phyloP scores from a whole-genome alignment of 2,113 vertebrate genomes.

The Solenodon paradoxus region DNA sequence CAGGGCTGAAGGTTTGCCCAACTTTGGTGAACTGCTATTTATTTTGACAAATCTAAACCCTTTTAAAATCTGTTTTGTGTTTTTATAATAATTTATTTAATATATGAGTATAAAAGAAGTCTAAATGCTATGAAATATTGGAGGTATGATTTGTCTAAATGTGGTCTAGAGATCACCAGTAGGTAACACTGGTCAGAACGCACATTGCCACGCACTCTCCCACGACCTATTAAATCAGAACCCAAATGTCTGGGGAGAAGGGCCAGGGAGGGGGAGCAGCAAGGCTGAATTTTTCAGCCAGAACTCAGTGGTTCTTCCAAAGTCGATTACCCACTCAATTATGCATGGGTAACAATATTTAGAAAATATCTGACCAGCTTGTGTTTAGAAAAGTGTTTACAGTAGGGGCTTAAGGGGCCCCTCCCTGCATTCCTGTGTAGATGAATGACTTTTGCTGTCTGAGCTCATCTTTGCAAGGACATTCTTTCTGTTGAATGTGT shows the following conservation, averaged over 20 bases:
- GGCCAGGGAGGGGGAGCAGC: fast-evolving
- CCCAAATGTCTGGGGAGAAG: fast-evolving
- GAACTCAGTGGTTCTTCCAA: neutral
- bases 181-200: neutral
- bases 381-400: neutral
- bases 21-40: neutral
- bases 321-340: neutral
- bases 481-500: neutral
- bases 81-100: neutral
- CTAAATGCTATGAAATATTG: neutral
- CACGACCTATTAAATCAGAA: neutral
- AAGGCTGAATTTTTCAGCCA: neutral
- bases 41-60: neutral
- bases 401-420: neutral
- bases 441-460: neutral
- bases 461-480: neutral
- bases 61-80: neutral
- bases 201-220: neutral
- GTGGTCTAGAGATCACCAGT: neutral
- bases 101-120: neutral
- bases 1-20: neutral
- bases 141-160: neutral
- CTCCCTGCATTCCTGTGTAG: neutral
- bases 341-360: neutral
- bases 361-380: neutral